These are phyloP conservation scores for Teleogryllus occipitalis DNA, from an alignment of 1,140 invertebrate species.

Conservation along the genomic window DNA sequence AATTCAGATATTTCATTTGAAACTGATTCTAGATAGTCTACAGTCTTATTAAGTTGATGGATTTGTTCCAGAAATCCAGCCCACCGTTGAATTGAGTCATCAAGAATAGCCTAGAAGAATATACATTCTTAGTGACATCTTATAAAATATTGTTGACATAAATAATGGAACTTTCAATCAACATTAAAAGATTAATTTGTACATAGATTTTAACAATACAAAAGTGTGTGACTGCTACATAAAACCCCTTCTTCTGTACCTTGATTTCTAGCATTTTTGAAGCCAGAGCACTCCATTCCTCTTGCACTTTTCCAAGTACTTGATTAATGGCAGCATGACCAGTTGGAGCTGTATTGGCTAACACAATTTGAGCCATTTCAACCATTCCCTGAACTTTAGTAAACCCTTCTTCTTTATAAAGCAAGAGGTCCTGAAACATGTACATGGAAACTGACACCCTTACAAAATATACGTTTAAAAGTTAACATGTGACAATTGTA, in stretches of 20 bases:
- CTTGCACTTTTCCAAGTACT: slow-evolving; percentile 71
- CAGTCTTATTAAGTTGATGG: slow-evolving; percentile 72
- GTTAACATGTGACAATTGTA: too few relatives aligned
- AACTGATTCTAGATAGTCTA: slow-evolving; percentile 64
- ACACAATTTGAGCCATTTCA: slow-evolving; percentile 81
- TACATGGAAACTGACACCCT: neutral
- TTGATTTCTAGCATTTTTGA: slow-evolving; percentile 86
- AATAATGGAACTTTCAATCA: neutral
- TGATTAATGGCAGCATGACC: slow-evolving; percentile 83
- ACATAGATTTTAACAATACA: too few relatives aligned
- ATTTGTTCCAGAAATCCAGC: slow-evolving; percentile 80
- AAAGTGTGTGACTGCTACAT: too few relatives aligned
- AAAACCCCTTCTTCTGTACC: slow-evolving; percentile 18
- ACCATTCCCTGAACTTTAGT: slow-evolving; percentile 75
- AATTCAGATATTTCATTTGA: slow-evolving; percentile 63
- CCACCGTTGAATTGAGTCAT: slow-evolving; percentile 85
- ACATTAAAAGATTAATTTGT: neutral
- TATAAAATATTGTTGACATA: neutral
- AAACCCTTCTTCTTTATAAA: slow-evolving; percentile 87
- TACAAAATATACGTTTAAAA: too few relatives aligned
- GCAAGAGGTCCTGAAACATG: slow-evolving; percentile 60
- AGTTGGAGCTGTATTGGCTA: slow-evolving; percentile 81
- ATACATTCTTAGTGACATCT: neutral
- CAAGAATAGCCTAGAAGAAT: slow-evolving; percentile 52
- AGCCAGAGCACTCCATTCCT: slow-evolving; percentile 79